phyloP scores from a whole-genome alignment of 2,797 vertebrate genomes.

The Monodelphis domestica region DNA sequence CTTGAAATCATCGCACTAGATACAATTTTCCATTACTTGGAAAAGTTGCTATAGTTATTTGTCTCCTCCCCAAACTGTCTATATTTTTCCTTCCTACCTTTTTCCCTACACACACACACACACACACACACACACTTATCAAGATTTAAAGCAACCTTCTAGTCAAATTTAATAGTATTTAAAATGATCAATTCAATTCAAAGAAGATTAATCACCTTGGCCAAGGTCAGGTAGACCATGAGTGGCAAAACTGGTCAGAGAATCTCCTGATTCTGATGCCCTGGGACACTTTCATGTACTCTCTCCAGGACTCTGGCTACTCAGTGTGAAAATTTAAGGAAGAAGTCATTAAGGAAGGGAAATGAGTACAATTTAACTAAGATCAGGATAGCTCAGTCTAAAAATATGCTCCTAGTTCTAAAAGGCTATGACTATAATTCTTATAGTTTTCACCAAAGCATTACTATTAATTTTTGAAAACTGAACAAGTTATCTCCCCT shows the following conservation, averaged over 20 bases:
- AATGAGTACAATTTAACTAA: background rate
- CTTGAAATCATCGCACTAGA: slow-evolving; percentile 35
- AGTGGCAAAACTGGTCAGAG: background rate
- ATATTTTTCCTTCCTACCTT: background rate
- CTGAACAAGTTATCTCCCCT: background rate
- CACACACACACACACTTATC: background rate
- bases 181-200: background rate
- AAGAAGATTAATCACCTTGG: background rate
- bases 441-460: background rate
- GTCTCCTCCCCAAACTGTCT: slow-evolving; percentile 8
- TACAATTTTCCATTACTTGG: background rate
- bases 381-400: slow-evolving; percentile 21
- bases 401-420: slow-evolving; percentile 17
- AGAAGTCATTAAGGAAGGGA: background rate
- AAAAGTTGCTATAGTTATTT: background rate
- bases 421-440: background rate
- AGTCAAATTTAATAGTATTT: background rate
- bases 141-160: background rate
- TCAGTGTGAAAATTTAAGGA: background rate
- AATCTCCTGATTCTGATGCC: background rate
- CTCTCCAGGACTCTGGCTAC: slow-evolving; percentile 16
- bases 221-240: background rate
- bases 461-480: background rate
- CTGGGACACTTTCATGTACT: background rate
- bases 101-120: background rate